A percentile compares a stretch with the other conserved stretches of the same genome.
These are phyloP conservation scores for Polyommatus iphigenia DNA, from an alignment of 2,888 invertebrate species.

Conservation along the genomic window DNA sequence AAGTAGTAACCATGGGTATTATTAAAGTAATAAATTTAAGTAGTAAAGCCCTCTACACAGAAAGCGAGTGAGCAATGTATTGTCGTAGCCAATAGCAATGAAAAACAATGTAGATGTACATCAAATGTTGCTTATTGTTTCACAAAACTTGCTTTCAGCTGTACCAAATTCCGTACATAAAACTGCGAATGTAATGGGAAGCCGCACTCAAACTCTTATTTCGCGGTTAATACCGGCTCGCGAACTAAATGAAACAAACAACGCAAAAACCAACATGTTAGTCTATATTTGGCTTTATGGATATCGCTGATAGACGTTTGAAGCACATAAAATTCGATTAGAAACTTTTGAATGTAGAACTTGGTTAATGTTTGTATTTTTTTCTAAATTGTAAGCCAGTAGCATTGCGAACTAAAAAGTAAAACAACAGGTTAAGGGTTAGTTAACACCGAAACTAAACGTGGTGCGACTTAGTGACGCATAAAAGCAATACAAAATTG, in stretches of 20 bases:
- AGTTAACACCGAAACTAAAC: too few species aligned
- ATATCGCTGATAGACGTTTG: constrained; percentile 6
- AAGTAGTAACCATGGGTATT: too few species aligned
- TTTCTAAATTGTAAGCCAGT: neutral
- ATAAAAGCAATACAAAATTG: too few species aligned
- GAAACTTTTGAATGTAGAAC: neutral
- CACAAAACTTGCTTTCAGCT: neutral
- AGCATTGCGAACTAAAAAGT: too few species aligned
- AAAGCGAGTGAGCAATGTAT: too few species aligned
- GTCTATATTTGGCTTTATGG: constrained; percentile 1
- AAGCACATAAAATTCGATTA: constrained; percentile 12
- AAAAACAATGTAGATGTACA: too few species aligned
- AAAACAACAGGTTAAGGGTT: too few species aligned
- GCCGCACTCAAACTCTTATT: constrained; percentile 11
- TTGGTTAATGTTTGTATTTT: neutral
- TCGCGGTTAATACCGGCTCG: neutral
- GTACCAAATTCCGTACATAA: neutral
- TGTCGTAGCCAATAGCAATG: too few species aligned
- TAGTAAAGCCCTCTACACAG: too few species aligned
- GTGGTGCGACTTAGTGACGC: too few species aligned
- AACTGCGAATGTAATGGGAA: neutral
- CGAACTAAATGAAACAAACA: constrained; percentile 19
- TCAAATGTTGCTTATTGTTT: neutral
- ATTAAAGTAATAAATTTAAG: too few species aligned
- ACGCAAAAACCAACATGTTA: neutral